A percentile compares a stretch with the other conserved stretches of the same genome.
phyloP scores from a whole-genome alignment of 1,140 invertebrate genomes.

The Adoxophyes honmai region DNA sequence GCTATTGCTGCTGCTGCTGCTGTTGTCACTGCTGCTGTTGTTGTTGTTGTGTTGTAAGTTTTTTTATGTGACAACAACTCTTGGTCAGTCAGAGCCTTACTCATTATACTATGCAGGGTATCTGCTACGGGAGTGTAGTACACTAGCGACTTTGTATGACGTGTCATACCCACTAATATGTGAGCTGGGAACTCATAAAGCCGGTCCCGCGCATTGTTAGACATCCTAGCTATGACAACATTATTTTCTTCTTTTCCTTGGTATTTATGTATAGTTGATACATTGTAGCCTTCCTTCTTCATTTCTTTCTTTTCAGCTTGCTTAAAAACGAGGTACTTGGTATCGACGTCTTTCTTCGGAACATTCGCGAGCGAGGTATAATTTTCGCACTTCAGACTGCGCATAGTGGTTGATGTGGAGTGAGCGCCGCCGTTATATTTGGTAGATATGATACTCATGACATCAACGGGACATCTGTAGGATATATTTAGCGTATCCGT shows the following conservation, averaged over 20 bases:
- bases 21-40: no score
- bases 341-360: not conserved
- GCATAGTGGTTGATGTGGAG: not conserved
- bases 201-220: not conserved
- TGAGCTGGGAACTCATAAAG: not conserved
- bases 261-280: not conserved
- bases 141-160: not conserved
- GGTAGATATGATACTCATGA: not conserved
- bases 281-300: not conserved
- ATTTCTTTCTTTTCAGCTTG: not conserved
- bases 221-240: not conserved
- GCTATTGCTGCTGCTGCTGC: no score
- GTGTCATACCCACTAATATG: not conserved
- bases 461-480: constrained; percentile 1
- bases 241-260: not conserved
- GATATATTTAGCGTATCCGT: not conserved
- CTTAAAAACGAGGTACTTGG: constrained; percentile 1
- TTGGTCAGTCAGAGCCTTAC: not conserved
- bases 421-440: not conserved
- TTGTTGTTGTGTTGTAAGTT: no score
- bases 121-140: constrained; percentile 1
- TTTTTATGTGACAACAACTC: not conserved
- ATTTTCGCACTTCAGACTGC: not conserved
- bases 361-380: not conserved
- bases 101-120: not conserved